phyloP scores from a whole-genome alignment of 2,888 invertebrate genomes.

The Pyrrhia umbra region DNA sequence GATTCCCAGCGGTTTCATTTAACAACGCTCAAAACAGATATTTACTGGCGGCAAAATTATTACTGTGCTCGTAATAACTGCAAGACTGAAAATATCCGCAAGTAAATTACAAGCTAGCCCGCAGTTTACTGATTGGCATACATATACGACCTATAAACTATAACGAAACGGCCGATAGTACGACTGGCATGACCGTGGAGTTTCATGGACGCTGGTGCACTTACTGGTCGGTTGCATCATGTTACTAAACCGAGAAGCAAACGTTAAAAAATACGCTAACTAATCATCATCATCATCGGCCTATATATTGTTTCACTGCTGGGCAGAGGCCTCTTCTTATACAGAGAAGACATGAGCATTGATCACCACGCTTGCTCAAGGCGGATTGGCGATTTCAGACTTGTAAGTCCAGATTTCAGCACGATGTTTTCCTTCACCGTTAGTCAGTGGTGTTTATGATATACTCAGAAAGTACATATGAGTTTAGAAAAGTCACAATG shows the following conservation, averaged over 20 bases:
- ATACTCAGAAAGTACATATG: no score
- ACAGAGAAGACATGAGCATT: no score
- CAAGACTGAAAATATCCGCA: constrained; percentile 37
- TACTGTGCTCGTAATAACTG: constrained; percentile 11
- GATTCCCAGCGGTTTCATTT: background rate
- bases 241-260: background rate
- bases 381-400: no score
- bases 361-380: no score
- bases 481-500: no score
- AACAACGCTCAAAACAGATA: constrained; percentile 21
- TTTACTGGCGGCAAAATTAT: constrained; percentile 19
- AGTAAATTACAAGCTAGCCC: constrained; percentile 40
- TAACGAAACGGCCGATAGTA: constrained; percentile 40
- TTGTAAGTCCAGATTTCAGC: no score
- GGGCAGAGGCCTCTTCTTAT: no score
- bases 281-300: no score
- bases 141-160: constrained; percentile 55
- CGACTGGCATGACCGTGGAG: constrained; percentile 38
- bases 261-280: background rate
- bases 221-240: constrained; percentile 31
- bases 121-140: constrained; percentile 57
- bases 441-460: no score
- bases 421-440: no score
- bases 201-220: constrained; percentile 37
- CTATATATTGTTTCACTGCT: no score